Conservation (phyloP, 92 coral and sea anemone species). For the Galaxea fascicularis region DNA sequence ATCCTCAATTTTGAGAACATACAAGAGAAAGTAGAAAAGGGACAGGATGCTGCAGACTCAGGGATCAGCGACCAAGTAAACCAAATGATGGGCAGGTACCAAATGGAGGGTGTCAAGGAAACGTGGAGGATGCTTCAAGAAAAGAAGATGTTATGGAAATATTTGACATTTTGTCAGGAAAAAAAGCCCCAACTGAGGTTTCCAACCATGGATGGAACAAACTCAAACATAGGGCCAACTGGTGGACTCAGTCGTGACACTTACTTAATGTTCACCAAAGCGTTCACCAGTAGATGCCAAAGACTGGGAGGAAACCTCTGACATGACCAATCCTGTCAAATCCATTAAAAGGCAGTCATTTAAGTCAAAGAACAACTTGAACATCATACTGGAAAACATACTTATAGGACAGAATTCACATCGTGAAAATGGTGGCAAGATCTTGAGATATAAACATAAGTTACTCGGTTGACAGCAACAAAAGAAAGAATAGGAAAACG, state of each 20-base stretch:
- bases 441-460: conserved; percentile 27
- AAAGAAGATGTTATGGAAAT: conserved; percentile 53
- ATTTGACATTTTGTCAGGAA: conserved; percentile 52
- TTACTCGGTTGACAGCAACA: conserved; percentile 1
- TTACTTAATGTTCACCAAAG: conserved; percentile 67
- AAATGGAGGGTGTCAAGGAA: conserved; percentile 64
- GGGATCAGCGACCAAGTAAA: conserved; percentile 31
- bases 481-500: conserved; percentile 36
- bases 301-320: conserved; percentile 63
- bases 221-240: conserved; percentile 60
- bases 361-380: conserved; percentile 47
- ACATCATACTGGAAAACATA: conserved; percentile 64
- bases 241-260: conserved; percentile 66
- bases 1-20: conserved; percentile 37
- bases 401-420: conserved; percentile 72
- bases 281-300: conserved; percentile 41
- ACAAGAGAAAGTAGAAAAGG: conserved; percentile 36
- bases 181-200: background rate
- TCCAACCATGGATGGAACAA: conserved; percentile 50
- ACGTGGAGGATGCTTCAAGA: conserved; percentile 37
- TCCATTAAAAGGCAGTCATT: conserved; percentile 65
- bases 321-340: conserved; percentile 69
- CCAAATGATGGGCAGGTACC: conserved; percentile 42
- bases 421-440: conserved; percentile 59
- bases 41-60: conserved; percentile 40